Conservation (phyloP, 2,888 invertebrate species). For the Erpobdella octoculata region DNA sequence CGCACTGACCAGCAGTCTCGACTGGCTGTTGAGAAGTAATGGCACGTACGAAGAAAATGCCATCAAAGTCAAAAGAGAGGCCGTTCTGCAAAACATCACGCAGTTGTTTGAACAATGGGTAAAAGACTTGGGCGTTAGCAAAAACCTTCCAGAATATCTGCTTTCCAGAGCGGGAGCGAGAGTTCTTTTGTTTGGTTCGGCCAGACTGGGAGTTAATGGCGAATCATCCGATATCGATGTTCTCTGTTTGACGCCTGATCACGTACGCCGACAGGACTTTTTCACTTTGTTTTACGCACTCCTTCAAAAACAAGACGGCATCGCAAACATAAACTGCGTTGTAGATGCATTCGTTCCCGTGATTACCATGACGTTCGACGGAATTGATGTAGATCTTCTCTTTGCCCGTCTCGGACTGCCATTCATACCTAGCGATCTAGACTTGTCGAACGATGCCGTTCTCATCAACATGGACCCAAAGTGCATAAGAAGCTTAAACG, state of each 20-base stretch:
- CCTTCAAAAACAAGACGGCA: slow-evolving; percentile 75
- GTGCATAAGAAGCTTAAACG: slow-evolving; percentile 91
- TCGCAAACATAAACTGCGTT: slow-evolving; percentile 77
- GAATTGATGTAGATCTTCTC: slow-evolving; percentile 90
- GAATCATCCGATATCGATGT: slow-evolving; percentile 97
- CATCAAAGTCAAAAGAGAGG: too few species aligned
- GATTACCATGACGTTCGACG: slow-evolving; percentile 96
- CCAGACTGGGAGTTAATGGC: slow-evolving; percentile 80
- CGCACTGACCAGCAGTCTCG: too few species aligned
- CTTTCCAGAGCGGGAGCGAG: too few species aligned
- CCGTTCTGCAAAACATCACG: too few species aligned
- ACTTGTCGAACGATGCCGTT: slow-evolving; percentile 70
- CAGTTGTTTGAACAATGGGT: too few species aligned
- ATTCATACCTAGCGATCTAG: slow-evolving; percentile 83
- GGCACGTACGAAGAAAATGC: too few species aligned
- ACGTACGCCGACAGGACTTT: slow-evolving; percentile 85
- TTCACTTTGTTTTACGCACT: slow-evolving; percentile 86
- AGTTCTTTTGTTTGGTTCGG: slow-evolving; percentile 99
- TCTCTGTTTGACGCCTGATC: slow-evolving; percentile 89
- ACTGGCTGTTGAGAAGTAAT: too few species aligned
- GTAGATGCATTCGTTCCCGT: slow-evolving; percentile 98
- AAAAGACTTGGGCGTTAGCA: too few species aligned
- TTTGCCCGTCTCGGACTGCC: slow-evolving; percentile 91
- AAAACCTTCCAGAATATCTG: too few species aligned
- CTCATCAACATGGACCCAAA: slow-evolving; percentile 89